Evolutionary conservation across 2,888 invertebrate species (phyloP), one percentile per base, ranked within the genome.

Genomic region (Tenodera sinensis): DNA sequence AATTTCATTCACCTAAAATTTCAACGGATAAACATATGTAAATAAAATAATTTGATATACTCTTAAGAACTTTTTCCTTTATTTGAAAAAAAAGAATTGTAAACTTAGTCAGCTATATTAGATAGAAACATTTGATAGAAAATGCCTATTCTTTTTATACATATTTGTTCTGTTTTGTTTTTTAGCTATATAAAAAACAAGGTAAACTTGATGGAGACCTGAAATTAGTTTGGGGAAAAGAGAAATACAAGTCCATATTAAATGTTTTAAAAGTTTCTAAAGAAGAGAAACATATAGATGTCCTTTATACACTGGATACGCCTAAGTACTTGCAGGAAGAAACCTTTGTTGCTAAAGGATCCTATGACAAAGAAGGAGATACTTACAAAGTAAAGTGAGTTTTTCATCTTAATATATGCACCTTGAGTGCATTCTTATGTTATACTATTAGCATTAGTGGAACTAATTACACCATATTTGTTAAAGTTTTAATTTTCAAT

Each of bases 301-400:
- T 88, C 14, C 28, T 84, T 3, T 90, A 91, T 87, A 86, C 83
- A 20, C 87, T 91, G 34, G 86, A 30, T 42, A 90, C 91, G 14
- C 90, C 91, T 12, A 88, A 89, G 8, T 90, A 90, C 42, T 28
- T 14, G 34, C 34, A 90, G 71, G 90, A 90, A 88, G 89, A 90
- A 86, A 91, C 91, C 15, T 88, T 90, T 28, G 88, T 88, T 15
- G 89, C 89, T 15, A 91, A 90, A 34, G 54, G 91, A 81, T 85
- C 90, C 9, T 92, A 92, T 84, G 88, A 90, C 47, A 88, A 90
- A 81, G 90, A 91, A 2, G 87, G 89, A 14, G 85, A 90, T 4
- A 90, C 85, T 34, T 91, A 91, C 47, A 90, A 91, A 88, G 83
- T 91, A 27, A 90, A 89, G 91, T 91, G 90, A 90, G 90, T 83